Conservation (phyloP, 2,113 vertebrate genomes). For the Macroglossus sobrinus region DNA sequence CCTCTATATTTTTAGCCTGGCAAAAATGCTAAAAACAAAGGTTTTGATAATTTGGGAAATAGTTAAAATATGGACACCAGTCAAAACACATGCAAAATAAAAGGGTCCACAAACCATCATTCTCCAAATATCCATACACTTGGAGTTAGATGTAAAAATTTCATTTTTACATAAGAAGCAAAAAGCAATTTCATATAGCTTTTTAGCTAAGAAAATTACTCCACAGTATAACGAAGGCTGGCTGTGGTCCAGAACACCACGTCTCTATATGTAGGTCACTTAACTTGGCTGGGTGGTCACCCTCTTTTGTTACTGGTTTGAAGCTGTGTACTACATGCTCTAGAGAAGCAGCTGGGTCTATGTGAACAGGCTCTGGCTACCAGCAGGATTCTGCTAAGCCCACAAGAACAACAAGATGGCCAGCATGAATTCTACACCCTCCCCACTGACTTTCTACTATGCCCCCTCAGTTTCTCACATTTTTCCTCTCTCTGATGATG, state of each 20-base stretch:
- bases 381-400: not conserved
- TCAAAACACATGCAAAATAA: not conserved
- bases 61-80: not conserved
- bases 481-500: not conserved
- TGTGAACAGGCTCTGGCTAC: not conserved
- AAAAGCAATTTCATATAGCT: not conserved
- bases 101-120: not conserved
- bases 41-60: not conserved
- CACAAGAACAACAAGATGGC: not conserved
- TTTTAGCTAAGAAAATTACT: not conserved
- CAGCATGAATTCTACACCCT: accelerated
- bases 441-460: not conserved
- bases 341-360: not conserved
- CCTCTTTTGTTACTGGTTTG: not conserved
- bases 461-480: not conserved
- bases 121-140: not conserved
- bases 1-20: not conserved
- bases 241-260: not conserved
- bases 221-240: not conserved
- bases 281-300: not conserved
- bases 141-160: not conserved
- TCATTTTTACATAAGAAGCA: not conserved
- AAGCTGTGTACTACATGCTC: not conserved
- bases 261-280: not conserved
- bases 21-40: not conserved